A percentile compares a stretch with the other conserved stretches of the same genome.
These are phyloP conservation scores for Himalopsyche kuldschensis DNA, from an alignment of 2,888 invertebrate genomes.

Conservation along the genomic window DNA sequence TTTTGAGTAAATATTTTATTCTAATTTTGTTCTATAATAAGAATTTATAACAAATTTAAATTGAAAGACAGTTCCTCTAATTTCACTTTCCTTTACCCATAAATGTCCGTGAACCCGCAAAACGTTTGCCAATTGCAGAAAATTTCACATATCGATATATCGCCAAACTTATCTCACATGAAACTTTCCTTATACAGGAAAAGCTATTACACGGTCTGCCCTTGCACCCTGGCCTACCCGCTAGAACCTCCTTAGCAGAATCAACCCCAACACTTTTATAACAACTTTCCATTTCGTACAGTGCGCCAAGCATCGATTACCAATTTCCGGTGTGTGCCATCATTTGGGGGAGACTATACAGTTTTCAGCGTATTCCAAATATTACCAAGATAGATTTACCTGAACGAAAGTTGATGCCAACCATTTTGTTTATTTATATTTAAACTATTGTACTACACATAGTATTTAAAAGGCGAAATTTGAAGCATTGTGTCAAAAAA, in stretches of 20 bases:
- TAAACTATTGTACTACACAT: no score
- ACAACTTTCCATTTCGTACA: constrained; percentile 16
- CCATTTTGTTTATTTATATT: not conserved
- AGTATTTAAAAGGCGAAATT: no score
- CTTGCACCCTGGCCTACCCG: not conserved
- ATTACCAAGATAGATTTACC: not conserved
- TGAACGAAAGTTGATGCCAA: not conserved
- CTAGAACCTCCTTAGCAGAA: constrained; percentile 5
- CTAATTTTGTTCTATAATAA: no score
- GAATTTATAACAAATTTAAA: no score
- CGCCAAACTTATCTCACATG: not conserved
- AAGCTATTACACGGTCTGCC: constrained; percentile 18
- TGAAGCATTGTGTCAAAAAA: no score
- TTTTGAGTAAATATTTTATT: no score
- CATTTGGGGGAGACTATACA: not conserved
- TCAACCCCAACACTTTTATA: not conserved
- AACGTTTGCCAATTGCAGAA: not conserved
- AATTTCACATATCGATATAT: constrained; percentile 5
- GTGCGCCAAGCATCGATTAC: constrained; percentile 27
- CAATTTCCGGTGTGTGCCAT: constrained; percentile 24
- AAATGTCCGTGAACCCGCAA: not conserved
- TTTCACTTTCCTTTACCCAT: not conserved
- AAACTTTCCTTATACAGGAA: constrained; percentile 11
- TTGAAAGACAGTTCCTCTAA: no score
- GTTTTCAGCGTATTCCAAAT: not conserved